These are phyloP conservation scores for Dioctria rufipes DNA, from an alignment of 2,888 invertebrate genomes.

Conservation along the genomic window DNA sequence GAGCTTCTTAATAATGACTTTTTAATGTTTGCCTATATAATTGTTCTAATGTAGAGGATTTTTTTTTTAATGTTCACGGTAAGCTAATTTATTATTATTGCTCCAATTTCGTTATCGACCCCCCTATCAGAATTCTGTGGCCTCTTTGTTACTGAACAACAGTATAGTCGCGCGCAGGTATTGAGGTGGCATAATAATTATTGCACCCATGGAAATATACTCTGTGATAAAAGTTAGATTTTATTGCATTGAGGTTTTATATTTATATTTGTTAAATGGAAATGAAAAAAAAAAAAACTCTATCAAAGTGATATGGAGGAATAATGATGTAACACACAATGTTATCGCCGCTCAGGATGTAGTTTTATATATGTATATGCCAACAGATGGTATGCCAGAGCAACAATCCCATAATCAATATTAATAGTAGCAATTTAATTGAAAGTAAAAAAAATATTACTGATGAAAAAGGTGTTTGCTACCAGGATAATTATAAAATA, in stretches of 20 bases:
- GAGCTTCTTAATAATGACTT: slow-evolving; percentile 43
- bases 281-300: no score
- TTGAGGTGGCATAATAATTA: slow-evolving; percentile 35
- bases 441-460: no score
- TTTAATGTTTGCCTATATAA: slow-evolving; percentile 34
- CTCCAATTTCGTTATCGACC: slow-evolving; percentile 41
- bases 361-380: no score
- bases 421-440: no score
- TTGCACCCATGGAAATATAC: not conserved
- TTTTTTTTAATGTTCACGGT: slow-evolving; percentile 48
- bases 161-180: not conserved
- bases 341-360: no score
- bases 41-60: slow-evolving; percentile 35
- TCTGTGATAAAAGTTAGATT: slow-evolving; percentile 7
- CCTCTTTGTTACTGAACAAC: not conserved
- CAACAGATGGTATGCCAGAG: no score
- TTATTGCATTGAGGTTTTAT: not conserved
- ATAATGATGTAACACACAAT: no score
- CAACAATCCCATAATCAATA: no score
- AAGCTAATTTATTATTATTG: slow-evolving; percentile 57
- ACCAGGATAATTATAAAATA: no score
- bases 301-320: no score
- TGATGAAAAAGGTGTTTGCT: no score
- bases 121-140: slow-evolving; percentile 8
- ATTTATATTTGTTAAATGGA: not conserved